A percentile compares a stretch with the other conserved stretches of the same genome.
Conservation (phyloP, 1,140 invertebrate genomes). For the Thaumatotibia leucotreta region DNA sequence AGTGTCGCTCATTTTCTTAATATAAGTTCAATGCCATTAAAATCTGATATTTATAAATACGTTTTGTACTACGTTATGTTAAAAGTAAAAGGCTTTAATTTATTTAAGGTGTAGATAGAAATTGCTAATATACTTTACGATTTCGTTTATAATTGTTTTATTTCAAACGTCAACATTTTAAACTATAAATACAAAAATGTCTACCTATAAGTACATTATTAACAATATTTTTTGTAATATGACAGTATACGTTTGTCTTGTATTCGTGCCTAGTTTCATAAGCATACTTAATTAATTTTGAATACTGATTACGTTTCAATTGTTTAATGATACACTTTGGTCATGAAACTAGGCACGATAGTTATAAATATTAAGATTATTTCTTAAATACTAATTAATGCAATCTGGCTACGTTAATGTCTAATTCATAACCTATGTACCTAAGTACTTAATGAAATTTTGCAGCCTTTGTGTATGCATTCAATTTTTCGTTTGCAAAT, state of each 20-base stretch:
- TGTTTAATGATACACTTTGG: not conserved
- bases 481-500: no score
- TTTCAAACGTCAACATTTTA: slow-evolving; percentile 15
- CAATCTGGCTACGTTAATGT: not conserved
- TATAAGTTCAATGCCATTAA: not conserved
- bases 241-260: not conserved
- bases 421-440: not conserved
- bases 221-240: not conserved
- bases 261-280: slow-evolving; percentile 27
- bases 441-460: no score
- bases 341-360: slow-evolving; percentile 27
- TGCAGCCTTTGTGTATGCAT: no score
- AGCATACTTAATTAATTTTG: slow-evolving; percentile 11
- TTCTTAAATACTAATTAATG: slow-evolving; percentile 19
- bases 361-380: not conserved
- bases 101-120: slow-evolving; percentile 40
- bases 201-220: not conserved
- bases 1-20: not conserved
- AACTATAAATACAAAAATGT: not conserved
- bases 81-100: slow-evolving; percentile 39
- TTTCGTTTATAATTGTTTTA: slow-evolving; percentile 15
- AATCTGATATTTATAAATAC: slow-evolving; percentile 9
- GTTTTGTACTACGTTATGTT: not conserved
- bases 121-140: slow-evolving; percentile 5
- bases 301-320: not conserved